Evolutionary conservation across 2,888 invertebrate genomes (phyloP), one percentile per base, ranked within the genome.

Genomic region (Acanthosepion esculentum): DNA sequence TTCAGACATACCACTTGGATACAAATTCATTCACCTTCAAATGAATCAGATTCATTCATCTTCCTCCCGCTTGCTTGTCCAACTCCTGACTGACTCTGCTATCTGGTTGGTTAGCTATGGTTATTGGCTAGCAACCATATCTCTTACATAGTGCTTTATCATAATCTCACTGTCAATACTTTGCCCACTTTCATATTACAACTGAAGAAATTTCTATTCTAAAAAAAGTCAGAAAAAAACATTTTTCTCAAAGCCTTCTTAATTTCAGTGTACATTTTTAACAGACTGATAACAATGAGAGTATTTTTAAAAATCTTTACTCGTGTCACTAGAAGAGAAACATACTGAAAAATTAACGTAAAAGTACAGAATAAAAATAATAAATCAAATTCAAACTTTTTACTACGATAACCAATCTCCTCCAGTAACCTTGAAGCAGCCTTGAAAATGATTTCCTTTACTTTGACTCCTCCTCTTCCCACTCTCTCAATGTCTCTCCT

Each of bases 41-140:
- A n/a, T 78, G n/a, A 78, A 78, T 78, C 33, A 78, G 78, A 78
- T 78, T 78, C 78, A 78, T 78, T 78, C 78, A 78, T 78, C 78
- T 59, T 59, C 59, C 15, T 78, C 78, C 33, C n/a, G 12, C 20
- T 33, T n/a, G n/a, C n/a, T 78, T 78, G 78, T 78, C 78, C n/a
- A 33, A 78, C n/a, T 78, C 78, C 78, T 78, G 64, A 64, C 64
- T 26, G 78, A n/a, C n/a, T 78, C 12, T 12, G 10, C 78, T 78
- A 78, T 78, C n/a, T n/a, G 78, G n/a, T 78, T 78, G 78, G n/a
- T 33, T 33, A n/a, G 78, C 78, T 33, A 78, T 78, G 78, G 12
- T 78, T 78, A 33, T 78, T 78, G 78, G 78, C 78, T 78, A 78
- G 78, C 78, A 78, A 78, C 78, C n/a, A 78, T 18, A 12, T 78